phyloP scores from a whole-genome alignment of 2,113 vertebrate genomes.

The Illadopsis cleaveri region DNA sequence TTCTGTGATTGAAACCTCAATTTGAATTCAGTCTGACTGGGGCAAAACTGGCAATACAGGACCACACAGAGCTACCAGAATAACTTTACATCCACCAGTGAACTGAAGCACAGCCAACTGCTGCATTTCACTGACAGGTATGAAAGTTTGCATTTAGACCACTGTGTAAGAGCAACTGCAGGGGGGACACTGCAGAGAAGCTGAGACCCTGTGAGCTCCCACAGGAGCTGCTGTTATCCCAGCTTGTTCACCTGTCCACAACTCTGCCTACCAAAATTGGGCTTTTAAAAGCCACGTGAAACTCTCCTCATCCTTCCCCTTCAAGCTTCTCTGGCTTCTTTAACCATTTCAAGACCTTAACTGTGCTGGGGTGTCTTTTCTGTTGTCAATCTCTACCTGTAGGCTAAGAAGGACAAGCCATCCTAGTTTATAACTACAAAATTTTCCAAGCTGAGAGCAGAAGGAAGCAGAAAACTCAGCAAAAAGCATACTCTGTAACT shows the following conservation, averaged over 20 bases:
- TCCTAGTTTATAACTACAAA: not conserved
- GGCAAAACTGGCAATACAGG: not conserved
- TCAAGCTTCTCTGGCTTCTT: not conserved
- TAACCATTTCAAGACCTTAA: not conserved
- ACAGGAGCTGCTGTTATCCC: fast-evolving
- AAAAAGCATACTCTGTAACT: not conserved
- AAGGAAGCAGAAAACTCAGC: not conserved
- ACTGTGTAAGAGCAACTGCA: not conserved
- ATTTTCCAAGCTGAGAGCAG: not conserved
- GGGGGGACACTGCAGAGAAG: not conserved
- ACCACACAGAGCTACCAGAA: not conserved
- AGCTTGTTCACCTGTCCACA: not conserved
- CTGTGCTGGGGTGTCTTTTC: not conserved
- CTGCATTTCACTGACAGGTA: fast-evolving
- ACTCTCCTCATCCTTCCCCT: not conserved
- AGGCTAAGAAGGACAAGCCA: not conserved
- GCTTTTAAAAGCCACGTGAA: not conserved
- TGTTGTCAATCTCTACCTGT: not conserved
- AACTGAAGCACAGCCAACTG: not conserved
- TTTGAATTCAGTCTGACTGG: not conserved
- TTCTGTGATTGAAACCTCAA: not conserved
- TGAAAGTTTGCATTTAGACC: not conserved
- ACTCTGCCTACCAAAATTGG: not conserved
- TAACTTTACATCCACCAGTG: not conserved
- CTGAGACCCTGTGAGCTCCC: fast-evolving